Evolutionary conservation across 2,797 vertebrate species (phyloP).

Genomic region (Bradypodion pumilum): DNA sequence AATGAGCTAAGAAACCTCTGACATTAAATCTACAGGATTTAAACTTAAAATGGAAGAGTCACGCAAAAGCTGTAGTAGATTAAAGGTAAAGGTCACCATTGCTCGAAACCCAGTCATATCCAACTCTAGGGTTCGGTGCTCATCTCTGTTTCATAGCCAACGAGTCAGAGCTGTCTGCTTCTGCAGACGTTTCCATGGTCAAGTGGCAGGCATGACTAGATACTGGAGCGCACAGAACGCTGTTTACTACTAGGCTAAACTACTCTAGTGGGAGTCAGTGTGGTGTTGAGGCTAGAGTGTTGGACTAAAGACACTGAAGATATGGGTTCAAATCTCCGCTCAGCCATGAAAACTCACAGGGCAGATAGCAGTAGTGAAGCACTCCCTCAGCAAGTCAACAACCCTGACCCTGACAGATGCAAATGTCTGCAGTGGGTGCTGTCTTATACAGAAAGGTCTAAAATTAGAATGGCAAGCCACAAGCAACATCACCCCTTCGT

Average conservation of each 20-base stretch:
- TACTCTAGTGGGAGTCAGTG: not conserved
- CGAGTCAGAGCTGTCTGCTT: too few relatives aligned
- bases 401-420: not conserved
- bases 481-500: not conserved
- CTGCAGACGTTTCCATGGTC: too few relatives aligned
- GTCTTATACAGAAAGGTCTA: not conserved
- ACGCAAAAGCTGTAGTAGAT: not conserved
- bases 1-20: constrained; percentile 30
- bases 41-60: not conserved
- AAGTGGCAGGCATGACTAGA: too few relatives aligned
- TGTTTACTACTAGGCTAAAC: not conserved
- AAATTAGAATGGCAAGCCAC: not conserved
- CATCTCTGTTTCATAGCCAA: too few relatives aligned
- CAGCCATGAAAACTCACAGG: too few relatives aligned
- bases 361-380: not conserved
- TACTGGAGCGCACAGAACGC: too few relatives aligned
- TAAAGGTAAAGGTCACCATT: too few relatives aligned
- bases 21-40: constrained; percentile 24
- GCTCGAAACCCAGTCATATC: too few relatives aligned
- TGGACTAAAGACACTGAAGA: too few relatives aligned
- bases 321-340: too few relatives aligned
- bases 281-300: too few relatives aligned
- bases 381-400: not conserved
- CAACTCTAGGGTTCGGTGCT: too few relatives aligned
- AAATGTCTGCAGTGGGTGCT: not conserved